Evolutionary conservation across 2,888 invertebrate species (phyloP), one percentile per base, ranked within the genome.

Genomic region (Crossocerus cetratus): DNA sequence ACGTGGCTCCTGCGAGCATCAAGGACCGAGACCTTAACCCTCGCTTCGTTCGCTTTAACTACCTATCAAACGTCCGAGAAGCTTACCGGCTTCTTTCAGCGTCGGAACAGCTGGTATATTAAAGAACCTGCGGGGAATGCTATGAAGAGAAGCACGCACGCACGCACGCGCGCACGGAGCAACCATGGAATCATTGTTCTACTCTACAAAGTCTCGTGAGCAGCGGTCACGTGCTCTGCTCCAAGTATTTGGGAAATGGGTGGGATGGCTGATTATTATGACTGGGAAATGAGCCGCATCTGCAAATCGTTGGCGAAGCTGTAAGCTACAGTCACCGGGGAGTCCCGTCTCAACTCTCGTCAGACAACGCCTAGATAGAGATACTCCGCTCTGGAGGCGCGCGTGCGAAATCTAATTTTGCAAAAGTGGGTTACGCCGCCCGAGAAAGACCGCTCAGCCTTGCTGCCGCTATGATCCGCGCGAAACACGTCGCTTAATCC

Each of bases 401-500:
- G 70, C 60, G 70, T 74, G 77, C 72, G 72, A 77, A 77, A 80
- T 80, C 80, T 80, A 80, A 80, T 80, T 80, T 80, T 80, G 80
- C 80, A 67, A 80, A 80, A 80, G 76, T 80, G 73, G 80, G 80
- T 80, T 80, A 80, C 68, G 11, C 32, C 32, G 71, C 64, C 54
- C 53, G 67, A 58, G 65, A 54, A 57, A 23, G 49, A 58, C 43
- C 49, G n/a, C 62, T 43, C n/a, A 43, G 55, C 53, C 53, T 59
- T 57, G 72, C 61, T 60, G 3, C 49, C 13, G 16, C 3, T 49
- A 49, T 64, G 54, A 69, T 45, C 53, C 66, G 21, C n/a, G 53
- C 53, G 59, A 44, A 44, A 16, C 3, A 49, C 49, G 49, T 16
- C 49, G 49, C 32, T 49, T 49, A 49, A 49, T 14, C 16, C 16